Percentiles rank a stretch among this genome's conserved stretches.
These are phyloP conservation scores for Calyptommatus sinebrachiatus DNA, from an alignment of 2,113 vertebrate species.

Conservation along the genomic window DNA sequence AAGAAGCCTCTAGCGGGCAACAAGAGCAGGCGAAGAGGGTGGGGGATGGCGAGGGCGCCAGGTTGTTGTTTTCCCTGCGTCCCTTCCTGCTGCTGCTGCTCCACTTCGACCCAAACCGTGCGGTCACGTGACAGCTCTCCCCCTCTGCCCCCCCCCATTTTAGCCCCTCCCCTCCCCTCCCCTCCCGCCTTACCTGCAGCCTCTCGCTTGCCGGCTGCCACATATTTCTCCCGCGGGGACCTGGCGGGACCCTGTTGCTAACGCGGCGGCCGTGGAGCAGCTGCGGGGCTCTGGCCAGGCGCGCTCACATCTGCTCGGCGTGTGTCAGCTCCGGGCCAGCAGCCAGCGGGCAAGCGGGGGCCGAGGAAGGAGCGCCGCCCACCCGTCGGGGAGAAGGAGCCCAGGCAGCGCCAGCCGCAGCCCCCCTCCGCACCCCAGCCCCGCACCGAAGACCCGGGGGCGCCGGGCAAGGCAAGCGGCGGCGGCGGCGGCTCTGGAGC, in stretches of 20 bases:
- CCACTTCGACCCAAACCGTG: not conserved
- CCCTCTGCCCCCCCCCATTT: not conserved
- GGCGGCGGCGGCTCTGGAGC: constrained; percentile 1
- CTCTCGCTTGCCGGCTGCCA: constrained; percentile 95
- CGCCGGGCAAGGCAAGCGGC: not conserved
- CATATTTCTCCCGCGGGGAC: constrained; percentile 72
- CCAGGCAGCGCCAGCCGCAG: not conserved
- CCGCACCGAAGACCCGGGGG: constrained; percentile 37
- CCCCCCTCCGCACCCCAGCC: constrained; percentile 5
- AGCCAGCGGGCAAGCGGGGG: constrained; percentile 21
- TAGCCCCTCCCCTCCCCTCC: not conserved
- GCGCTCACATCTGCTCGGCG: constrained; percentile 76
- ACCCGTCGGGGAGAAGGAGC: constrained; percentile 8
- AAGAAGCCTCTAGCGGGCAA: not conserved
- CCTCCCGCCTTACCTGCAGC: constrained; percentile 80
- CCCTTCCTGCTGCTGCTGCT: no score
- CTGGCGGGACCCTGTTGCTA: constrained; percentile 22
- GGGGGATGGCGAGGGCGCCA: not conserved
- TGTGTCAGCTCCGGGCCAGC: constrained; percentile 22
- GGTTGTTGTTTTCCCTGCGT: not conserved
- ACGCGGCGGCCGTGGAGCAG: constrained; percentile 17
- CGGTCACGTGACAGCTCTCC: constrained; percentile 1
- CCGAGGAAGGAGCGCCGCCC: not conserved
- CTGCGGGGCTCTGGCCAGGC: constrained; percentile 13
- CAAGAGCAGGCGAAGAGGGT: not conserved